phyloP scores from a whole-genome alignment of 2,888 invertebrate species.

The Chrysotoxum bicinctum region DNA sequence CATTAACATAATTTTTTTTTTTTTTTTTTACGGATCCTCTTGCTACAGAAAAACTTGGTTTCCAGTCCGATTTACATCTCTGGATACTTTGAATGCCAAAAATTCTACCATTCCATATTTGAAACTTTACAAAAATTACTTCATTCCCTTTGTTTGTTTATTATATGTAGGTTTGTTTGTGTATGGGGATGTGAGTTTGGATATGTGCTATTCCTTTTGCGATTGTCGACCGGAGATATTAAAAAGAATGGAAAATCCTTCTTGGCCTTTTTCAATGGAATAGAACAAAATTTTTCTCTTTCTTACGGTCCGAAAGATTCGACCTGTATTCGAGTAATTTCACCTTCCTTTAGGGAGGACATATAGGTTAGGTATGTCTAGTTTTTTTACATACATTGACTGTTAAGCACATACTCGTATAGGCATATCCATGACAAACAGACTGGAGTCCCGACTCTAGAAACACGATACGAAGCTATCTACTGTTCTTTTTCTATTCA shows the following conservation, averaged over 20 bases:
- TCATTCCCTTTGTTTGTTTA: not conserved
- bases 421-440: not conserved
- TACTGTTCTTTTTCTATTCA: constrained; percentile 21
- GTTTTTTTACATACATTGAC: not conserved
- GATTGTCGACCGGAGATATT: not conserved
- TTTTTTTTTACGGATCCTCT: not conserved
- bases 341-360: not conserved
- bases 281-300: constrained; percentile 3
- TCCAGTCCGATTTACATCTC: constrained; percentile 35
- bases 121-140: constrained; percentile 32
- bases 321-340: constrained; percentile 41
- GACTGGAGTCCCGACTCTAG: not conserved
- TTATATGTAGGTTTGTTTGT: not conserved
- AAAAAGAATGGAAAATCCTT: not conserved
- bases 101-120: constrained; percentile 16
- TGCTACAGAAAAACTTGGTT: not conserved
- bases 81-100: constrained; percentile 29
- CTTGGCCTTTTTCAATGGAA: not conserved
- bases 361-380: not conserved
- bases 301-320: constrained; percentile 23
- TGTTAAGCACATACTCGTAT: no score
- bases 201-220: constrained; percentile 5
- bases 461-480: not conserved
- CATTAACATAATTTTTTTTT: constrained; percentile 26
- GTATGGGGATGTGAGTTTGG: not conserved